Evolutionary conservation across 2,113 vertebrate species (phyloP), one percentile per base, ranked within the genome.

Genomic region (Tursiops truncatus): DNA sequence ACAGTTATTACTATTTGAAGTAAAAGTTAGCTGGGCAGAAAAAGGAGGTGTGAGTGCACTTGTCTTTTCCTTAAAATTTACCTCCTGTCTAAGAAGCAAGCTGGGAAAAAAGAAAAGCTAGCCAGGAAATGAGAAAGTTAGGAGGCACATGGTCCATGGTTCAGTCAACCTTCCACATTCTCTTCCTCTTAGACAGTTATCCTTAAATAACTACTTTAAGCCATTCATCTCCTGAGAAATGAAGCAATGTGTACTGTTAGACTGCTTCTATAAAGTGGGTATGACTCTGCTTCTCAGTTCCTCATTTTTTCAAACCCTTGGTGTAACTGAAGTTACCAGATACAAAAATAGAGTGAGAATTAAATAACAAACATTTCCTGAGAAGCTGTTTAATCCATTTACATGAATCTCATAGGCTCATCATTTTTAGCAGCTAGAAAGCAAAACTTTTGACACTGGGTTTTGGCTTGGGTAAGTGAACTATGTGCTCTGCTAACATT

Each of bases 271-370:
- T 56, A 80, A 96, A 87, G 50, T 70, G 79, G 33, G 10, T 12
- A 74, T 95, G 95, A 89, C 73, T 96, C 36, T 95, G 63, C 36
- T 81, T 96, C 79, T 96, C 90, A 90, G 63, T 97, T 96, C 97
- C 96, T 96, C 76, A 94, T 97, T 97, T 97, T 97, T 97, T 91
- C 20, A 95, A 94, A 94, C 23, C 13, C 58, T 93, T 92, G 41
- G 36, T 93, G 28, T 82, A 96, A 89, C 88, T 53, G 77, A 63
- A 92, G 62, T 94, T 86, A 95, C 81, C 77, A 89, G 73, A 94
- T 38, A 47, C 21, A 44, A 74, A 96, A 91, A 74, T 82, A 82
- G 77, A 47, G 0, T 93, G 76, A 91, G 28, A 53, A 79, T 77
- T 89, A 79, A 71, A 85, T 80, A 76, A 89, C 58, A 91, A 76